Evolutionary conservation across 2,113 vertebrate genomes (phyloP).

Genomic region (Leucopternis melanops): DNA sequence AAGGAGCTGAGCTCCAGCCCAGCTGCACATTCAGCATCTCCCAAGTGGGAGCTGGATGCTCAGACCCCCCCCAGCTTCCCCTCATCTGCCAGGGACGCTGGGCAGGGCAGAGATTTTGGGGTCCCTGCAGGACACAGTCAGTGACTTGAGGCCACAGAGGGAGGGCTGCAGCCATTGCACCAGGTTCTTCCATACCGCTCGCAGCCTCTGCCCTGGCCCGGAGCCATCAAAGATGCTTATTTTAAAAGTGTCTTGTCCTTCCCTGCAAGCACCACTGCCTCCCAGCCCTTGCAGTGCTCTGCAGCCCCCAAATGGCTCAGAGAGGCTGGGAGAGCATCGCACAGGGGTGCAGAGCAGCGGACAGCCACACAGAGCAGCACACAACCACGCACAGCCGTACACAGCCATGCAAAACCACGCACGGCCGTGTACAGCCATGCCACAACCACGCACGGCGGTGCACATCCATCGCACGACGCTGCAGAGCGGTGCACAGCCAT

Average conservation of each 20-base stretch:
- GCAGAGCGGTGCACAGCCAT: neutral
- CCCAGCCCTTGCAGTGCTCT: neutral
- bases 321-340: neutral
- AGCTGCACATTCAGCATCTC: accelerated
- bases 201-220: neutral
- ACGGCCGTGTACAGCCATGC: no score
- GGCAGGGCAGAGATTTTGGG: neutral
- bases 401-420: no score
- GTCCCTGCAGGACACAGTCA: accelerated
- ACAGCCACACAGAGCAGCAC: no score
- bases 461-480: neutral
- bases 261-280: neutral
- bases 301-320: neutral
- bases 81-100: neutral
- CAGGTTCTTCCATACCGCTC: neutral
- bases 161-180: neutral
- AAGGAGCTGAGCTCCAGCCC: neutral
- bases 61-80: neutral
- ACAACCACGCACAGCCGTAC: no score
- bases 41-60: neutral
- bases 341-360: accelerated
- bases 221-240: neutral
- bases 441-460: no score
- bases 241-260: no score
- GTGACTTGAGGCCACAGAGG: no score